phyloP scores from a whole-genome alignment of 2,888 invertebrate species.

The Abrostola tripartita region DNA sequence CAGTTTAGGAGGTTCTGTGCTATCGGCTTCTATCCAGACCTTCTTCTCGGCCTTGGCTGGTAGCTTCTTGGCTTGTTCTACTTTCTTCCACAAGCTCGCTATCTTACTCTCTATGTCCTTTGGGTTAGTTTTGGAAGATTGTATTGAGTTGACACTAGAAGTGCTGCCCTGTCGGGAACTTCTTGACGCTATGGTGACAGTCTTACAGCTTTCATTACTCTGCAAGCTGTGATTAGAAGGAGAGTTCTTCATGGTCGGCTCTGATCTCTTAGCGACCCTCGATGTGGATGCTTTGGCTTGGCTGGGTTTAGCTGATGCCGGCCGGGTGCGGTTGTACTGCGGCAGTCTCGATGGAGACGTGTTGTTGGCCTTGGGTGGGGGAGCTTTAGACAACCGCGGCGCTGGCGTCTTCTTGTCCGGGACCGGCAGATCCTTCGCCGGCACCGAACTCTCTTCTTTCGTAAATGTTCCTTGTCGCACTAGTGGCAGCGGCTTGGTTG shows the following conservation, averaged over 20 bases:
- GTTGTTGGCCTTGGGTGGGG: conserved; percentile 73
- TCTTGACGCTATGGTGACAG: conserved; percentile 75
- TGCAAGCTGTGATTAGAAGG: conserved; percentile 88
- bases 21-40: conserved; percentile 88
- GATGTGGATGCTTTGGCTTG: conserved; percentile 62
- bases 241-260: conserved; percentile 82
- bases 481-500: conserved; percentile 85
- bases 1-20: conserved; percentile 79
- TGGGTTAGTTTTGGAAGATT: conserved; percentile 83
- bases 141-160: conserved; percentile 90
- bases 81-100: conserved; percentile 93
- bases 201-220: conserved; percentile 84
- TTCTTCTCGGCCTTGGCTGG: conserved; percentile 88
- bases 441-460: conserved; percentile 91
- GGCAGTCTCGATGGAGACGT: conserved; percentile 84
- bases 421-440: conserved; percentile 75
- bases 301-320: conserved; percentile 66
- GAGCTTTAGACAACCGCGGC: conserved; percentile 65
- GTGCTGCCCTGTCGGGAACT: conserved; percentile 80
- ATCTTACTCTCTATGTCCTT: conserved; percentile 94
- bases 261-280: conserved; percentile 65
- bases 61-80: conserved; percentile 90
- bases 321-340: conserved; percentile 71
- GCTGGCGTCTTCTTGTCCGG: conserved; percentile 70
- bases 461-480: conserved; percentile 97